Percentiles rank a stretch among this genome's conserved stretches.
Conservation (phyloP, 2,113 vertebrate genomes). For the Callocephalon fimbriatum region DNA sequence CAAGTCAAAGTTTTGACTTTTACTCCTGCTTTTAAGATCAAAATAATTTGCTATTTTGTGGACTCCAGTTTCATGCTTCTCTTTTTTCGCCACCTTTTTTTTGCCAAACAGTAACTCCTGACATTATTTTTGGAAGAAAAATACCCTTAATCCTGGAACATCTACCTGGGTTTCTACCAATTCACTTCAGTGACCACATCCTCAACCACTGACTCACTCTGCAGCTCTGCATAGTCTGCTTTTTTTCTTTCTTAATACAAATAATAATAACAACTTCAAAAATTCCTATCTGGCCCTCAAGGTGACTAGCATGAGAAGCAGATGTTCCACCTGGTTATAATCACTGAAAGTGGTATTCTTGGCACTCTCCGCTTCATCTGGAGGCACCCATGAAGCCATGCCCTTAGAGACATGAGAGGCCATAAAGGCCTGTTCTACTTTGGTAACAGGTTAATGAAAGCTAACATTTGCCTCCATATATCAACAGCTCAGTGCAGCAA, state of each 20-base stretch:
- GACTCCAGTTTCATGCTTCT: neutral
- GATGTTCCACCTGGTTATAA: neutral
- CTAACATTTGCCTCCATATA: neutral
- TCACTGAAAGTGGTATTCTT: neutral
- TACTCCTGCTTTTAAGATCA: neutral
- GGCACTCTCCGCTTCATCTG: neutral
- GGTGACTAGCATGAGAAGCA: neutral
- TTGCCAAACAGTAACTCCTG: neutral
- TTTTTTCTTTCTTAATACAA: neutral
- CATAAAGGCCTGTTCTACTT: neutral
- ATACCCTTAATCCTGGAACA: neutral
- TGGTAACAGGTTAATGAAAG: neutral
- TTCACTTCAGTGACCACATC: neutral
- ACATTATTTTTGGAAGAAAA: neutral
- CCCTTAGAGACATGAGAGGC: neutral
- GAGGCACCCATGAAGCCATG: neutral
- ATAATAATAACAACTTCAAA: neutral
- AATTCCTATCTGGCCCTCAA: neutral
- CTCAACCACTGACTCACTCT: neutral
- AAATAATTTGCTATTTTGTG: neutral
- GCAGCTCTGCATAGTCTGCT: neutral
- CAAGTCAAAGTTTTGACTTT: neutral
- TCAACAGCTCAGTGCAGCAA: neutral
- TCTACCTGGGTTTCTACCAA: neutral
- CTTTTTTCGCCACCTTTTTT: rapidly evolving